These are phyloP conservation scores for Calameuta pallipes DNA, from an alignment of 2,888 invertebrate species.

Conservation along the genomic window DNA sequence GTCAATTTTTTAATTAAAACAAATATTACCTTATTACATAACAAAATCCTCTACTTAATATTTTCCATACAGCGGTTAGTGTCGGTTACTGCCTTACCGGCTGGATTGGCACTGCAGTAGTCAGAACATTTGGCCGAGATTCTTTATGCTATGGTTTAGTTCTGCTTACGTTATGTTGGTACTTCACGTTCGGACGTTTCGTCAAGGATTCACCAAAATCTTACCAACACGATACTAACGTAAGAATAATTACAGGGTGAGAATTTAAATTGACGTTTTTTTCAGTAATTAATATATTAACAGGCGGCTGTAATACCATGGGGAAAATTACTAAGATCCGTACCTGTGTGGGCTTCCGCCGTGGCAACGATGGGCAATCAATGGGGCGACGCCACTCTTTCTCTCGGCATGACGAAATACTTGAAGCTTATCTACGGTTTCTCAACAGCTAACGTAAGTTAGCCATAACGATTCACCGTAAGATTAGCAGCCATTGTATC, in stretches of 20 bases:
- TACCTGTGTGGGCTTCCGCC: conserved; percentile 72
- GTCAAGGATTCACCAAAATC: conserved; percentile 69
- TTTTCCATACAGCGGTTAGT: conserved; percentile 66
- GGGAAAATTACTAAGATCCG: conserved; percentile 69
- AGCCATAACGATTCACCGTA: not conserved
- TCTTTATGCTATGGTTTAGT: conserved; percentile 69
- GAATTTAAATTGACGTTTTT: not conserved
- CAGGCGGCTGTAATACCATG: conserved; percentile 68
- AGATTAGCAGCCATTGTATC: not conserved
- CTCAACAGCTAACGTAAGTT: conserved; percentile 70
- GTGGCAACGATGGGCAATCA: conserved; percentile 72
- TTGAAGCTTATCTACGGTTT: conserved; percentile 72
- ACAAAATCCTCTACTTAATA: not conserved
- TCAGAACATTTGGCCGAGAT: conserved; percentile 68
- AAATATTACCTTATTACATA: not conserved
- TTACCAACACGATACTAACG: conserved; percentile 63
- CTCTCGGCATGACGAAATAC: conserved; percentile 71
- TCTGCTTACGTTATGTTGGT: conserved; percentile 68
- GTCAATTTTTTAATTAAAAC: not conserved
- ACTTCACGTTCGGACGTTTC: conserved; percentile 70
- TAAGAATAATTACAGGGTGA: conserved; percentile 36
- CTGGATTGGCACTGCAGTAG: conserved; percentile 69
- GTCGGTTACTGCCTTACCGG: conserved; percentile 71
- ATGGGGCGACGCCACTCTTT: conserved; percentile 72
- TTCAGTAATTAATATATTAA: conserved; percentile 3